Evolutionary conservation across 2,113 vertebrate species (phyloP), one percentile per base, ranked within the genome.

Genomic region (Mobula hypostoma): DNA sequence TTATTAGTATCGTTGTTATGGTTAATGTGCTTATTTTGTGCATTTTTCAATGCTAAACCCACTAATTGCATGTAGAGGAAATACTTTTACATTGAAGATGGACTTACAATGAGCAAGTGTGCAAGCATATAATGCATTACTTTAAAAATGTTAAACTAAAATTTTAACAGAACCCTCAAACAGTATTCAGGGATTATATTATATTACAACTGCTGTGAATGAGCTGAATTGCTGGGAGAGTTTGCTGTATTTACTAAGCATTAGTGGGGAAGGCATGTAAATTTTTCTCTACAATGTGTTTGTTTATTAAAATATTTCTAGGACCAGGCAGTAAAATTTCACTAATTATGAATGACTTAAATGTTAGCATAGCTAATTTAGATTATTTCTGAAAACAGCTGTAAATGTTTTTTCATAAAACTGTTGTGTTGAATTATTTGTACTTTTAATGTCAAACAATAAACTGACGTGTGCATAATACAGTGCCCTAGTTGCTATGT

Each of bases 351-450:
- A 98, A 99, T 99, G 98, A 98, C 98, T 98, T 98, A 98, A 48
- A 98, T 99, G 98, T 99, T 99, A 99, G 98, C 97, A 98, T 99
- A 99, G 98, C 98, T 99, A 98, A 98, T 99, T 98, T 99, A 99
- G 98, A 98, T 98, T 97, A 99, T 98, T 99, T 99, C 98, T 98
- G 97, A 96, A 96, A 97, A 97, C 96, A 97, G 97, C 96, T 97
- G 97, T 97, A 96, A 97, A 97, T 96, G 96, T 97, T 97, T 97
- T 97, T 96, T 95, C 96, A 97, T 97, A 97, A 96, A 95, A 96
- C 98, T 98, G 98, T 99, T 99, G 98, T 99, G 98, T 99, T 98
- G 97, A 99, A 99, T 99, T 99, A 99, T 99, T 99, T 99, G 98
- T 99, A 99, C 97, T 99, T 99, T 99, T 98, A 98, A 98, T 99